These are phyloP conservation scores for Nannospalax galili DNA, from an alignment of 2,113 vertebrate genomes.

Conservation along the genomic window DNA sequence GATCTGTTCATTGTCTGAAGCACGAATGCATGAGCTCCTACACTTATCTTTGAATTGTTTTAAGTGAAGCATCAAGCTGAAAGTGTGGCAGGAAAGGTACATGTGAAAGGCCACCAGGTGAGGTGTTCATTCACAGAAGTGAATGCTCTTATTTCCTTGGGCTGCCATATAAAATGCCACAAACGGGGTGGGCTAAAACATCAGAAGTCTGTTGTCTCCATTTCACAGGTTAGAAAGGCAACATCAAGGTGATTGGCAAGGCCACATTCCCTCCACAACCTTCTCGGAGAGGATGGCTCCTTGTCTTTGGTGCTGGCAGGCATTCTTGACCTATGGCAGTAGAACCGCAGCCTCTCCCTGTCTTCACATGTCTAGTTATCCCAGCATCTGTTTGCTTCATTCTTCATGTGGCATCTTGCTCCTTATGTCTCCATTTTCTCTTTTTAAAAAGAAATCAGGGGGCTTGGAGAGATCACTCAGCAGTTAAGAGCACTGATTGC, in stretches of 20 bases:
- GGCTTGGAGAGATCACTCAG: too few species aligned
- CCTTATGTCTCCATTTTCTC: not conserved
- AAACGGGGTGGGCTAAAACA: not conserved
- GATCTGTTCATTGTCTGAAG: fast-evolving
- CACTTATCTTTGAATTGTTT: not conserved
- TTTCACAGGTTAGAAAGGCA: not conserved
- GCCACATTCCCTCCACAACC: not conserved
- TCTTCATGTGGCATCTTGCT: not conserved
- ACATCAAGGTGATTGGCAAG: not conserved
- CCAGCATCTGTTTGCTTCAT: not conserved
- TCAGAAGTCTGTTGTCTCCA: not conserved
- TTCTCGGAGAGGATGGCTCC: not conserved
- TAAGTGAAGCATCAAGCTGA: not conserved
- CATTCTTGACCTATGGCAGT: not conserved
- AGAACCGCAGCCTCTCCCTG: not conserved
- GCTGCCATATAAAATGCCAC: not conserved
- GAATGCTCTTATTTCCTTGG: not conserved
- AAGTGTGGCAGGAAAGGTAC: not conserved
- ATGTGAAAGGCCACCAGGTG: fast-evolving
- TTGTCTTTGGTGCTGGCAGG: not conserved
- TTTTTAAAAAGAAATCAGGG: not conserved
- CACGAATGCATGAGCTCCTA: fast-evolving
- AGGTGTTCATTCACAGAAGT: not conserved
- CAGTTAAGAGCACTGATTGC: too few species aligned
- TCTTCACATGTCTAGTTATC: fast-evolving